These are phyloP conservation scores for Pseudomyrmex flavicornis DNA, from an alignment of 1,140 invertebrate genomes.

Conservation along the genomic window DNA sequence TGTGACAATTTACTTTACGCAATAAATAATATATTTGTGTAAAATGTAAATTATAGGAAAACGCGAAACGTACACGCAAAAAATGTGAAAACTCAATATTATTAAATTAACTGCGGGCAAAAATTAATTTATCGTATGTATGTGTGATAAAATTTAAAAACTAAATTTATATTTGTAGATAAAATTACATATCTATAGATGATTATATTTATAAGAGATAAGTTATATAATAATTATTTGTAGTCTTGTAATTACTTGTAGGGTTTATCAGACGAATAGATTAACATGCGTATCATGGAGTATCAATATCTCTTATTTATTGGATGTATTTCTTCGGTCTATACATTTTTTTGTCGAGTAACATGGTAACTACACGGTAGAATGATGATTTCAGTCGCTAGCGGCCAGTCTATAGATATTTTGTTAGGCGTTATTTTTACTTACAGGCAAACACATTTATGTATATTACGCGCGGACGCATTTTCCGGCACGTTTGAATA, in stretches of 20 bases:
- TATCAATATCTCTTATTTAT: slow-evolving; percentile 82
- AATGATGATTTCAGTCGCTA: slow-evolving; percentile 59
- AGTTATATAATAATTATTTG: no score
- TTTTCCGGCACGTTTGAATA: slow-evolving; percentile 35
- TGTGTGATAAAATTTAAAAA: background rate
- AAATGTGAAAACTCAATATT: no score
- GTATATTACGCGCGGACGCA: slow-evolving; percentile 60
- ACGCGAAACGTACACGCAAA: no score
- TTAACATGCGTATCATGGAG: slow-evolving; percentile 64
- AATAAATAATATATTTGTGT: background rate
- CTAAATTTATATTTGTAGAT: background rate
- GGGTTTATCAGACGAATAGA: background rate
- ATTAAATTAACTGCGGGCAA: no score
- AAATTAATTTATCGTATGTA: background rate
- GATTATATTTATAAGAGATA: background rate
- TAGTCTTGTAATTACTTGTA: background rate
- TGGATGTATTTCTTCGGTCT: slow-evolving; percentile 79
- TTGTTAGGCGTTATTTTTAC: slow-evolving; percentile 66
- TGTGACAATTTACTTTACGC: background rate
- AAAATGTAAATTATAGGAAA: background rate
- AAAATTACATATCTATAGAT: background rate
- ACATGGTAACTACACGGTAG: slow-evolving; percentile 71
- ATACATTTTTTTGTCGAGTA: slow-evolving; percentile 79
- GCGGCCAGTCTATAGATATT: slow-evolving; percentile 61
- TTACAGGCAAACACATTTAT: slow-evolving; percentile 71